Evolutionary conservation across 1,140 invertebrate genomes (phyloP).

Genomic region (Trachymyrmex septentrionalis): DNA sequence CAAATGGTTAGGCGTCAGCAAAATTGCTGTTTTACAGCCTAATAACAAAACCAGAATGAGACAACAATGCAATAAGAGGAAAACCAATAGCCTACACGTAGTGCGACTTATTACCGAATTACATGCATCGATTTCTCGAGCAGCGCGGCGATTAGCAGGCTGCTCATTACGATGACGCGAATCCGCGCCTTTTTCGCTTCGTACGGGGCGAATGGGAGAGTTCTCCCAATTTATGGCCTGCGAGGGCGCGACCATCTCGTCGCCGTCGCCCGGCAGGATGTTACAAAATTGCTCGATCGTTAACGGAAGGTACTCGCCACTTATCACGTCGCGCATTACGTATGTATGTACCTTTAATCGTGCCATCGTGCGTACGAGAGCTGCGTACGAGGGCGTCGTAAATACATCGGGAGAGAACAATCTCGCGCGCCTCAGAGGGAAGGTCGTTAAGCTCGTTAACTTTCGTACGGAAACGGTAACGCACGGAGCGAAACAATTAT

Average conservation of each 20-base stretch:
- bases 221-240: slow-evolving; percentile 41
- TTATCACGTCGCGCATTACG: slow-evolving; percentile 57
- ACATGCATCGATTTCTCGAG: background rate
- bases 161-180: slow-evolving; percentile 27
- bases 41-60: too few relatives aligned
- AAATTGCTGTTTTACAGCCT: too few relatives aligned
- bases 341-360: slow-evolving; percentile 56
- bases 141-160: slow-evolving; percentile 11
- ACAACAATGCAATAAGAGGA: too few relatives aligned
- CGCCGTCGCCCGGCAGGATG: slow-evolving; percentile 41
- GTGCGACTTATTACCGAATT: slow-evolving; percentile 20
- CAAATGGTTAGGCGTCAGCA: too few relatives aligned
- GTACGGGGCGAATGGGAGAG: slow-evolving; percentile 1
- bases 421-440: slow-evolving; percentile 57
- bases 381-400: slow-evolving; percentile 24
- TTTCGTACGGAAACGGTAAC: slow-evolving; percentile 61
- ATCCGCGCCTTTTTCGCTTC: slow-evolving; percentile 18
- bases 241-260: slow-evolving; percentile 37
- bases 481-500: slow-evolving; percentile 48
- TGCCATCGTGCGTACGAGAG: slow-evolving; percentile 19
- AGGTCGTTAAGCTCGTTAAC: slow-evolving; percentile 74
- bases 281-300: slow-evolving; percentile 58
- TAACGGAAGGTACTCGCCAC: slow-evolving; percentile 52
- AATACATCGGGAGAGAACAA: slow-evolving; percentile 57
- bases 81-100: too few relatives aligned